Evolutionary conservation across 2,888 invertebrate genomes (phyloP).

Genomic region (Cactoblastis cactorum): DNA sequence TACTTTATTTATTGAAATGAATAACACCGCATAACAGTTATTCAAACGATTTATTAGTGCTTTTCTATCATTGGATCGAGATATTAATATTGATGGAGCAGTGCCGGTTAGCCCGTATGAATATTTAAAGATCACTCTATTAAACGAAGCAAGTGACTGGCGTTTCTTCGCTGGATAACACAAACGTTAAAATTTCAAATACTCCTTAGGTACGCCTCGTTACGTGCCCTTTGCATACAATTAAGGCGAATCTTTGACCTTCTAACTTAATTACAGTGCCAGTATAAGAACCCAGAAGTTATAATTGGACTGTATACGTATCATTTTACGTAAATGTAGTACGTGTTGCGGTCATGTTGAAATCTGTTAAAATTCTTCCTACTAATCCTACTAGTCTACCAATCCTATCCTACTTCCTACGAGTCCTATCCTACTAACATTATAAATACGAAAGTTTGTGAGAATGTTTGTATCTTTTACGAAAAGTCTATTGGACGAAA

Average conservation of each 20-base stretch:
- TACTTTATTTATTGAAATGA: conserved; percentile 22
- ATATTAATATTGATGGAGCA: conserved; percentile 61
- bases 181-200: conserved; percentile 10
- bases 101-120: conserved; percentile 49
- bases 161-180: conserved; percentile 33
- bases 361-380: no score
- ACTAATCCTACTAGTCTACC: no score
- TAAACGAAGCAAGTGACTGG: conserved; percentile 37
- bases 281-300: conserved; percentile 7
- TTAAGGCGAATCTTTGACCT: conserved; percentile 11
- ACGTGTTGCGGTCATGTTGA: neutral
- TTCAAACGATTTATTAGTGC: conserved; percentile 37
- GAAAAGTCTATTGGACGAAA: no score
- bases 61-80: conserved; percentile 48
- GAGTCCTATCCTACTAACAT: no score
- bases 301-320: conserved; percentile 3
- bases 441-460: no score
- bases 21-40: conserved; percentile 29
- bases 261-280: conserved; percentile 5
- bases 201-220: conserved; percentile 2
- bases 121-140: conserved; percentile 54
- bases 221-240: conserved; percentile 11
- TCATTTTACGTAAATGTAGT: conserved; percentile 9
- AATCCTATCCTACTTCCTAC: no score
- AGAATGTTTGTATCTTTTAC: no score